Base-by-base conservation (phyloP, 2,797 vertebrate genomes). In the Pseudochirops corinnae region DNA sequence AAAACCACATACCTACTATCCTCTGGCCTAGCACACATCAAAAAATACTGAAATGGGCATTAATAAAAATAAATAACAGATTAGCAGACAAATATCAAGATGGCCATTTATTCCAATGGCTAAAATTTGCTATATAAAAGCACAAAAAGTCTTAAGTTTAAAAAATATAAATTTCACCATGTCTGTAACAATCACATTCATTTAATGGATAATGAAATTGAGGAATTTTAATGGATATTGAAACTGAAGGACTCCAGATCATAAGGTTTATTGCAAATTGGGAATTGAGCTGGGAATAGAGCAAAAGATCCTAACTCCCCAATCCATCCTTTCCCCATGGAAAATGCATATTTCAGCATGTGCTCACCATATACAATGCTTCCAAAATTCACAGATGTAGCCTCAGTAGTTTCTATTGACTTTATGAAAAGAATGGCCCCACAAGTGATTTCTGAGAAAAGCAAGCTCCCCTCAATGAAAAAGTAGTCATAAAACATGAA, bases 401-500 rank as follows among this genome's bases (percentile, higher is more conserved):
- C 92, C 90, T 56, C 50, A 50, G 1, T 55, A 46, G 95, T 95
- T 95, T 90, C 93, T 94, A 60, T 92, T 60, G 91, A 93, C 67
- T 96, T 95, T 92, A 95, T 94, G 95, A 93, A 55, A 94, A 96
- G 96, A 87, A 93, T 96, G 95, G 97, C 52, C 90, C 0, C 24
- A 58, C 96, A 97, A 97, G 95, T 97, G 98, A 96, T 95, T 96
- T 94, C 96, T 96, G 97, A 96, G 95, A 91, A 97, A 97, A 97
- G 97, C 96, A 97, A 97, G 74, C 96, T 91, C 55, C 93, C 82
- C 92, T 93, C 95, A 29, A 92, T 96, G 97, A 97, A 97, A 97
- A 96, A 93, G 93, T 57, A 96, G 92, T 56, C 96, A 95, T 97
- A 96, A 98, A 98, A 97, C 98, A 95, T 97, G 94, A 97, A 97